Base-by-base conservation (phyloP, 2,797 vertebrate species). In the Gallinago solitaria region DNA sequence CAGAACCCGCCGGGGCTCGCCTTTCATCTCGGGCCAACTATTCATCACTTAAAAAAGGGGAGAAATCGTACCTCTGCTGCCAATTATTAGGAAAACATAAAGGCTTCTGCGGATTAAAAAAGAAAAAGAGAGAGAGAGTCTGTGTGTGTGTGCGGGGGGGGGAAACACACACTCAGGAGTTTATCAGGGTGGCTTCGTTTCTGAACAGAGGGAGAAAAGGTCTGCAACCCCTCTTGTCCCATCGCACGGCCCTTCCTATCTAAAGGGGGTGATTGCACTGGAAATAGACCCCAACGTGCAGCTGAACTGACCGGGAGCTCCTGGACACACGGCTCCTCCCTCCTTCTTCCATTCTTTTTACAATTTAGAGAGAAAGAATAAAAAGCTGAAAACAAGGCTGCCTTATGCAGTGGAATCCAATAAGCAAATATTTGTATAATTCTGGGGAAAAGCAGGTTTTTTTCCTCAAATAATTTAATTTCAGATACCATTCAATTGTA, bases 21-120 rank as follows among this genome's bases (percentile, higher is more conserved):
- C 98, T 99, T 98, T 99, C 98, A 99, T 99, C 98, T 97, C 67
- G 5, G 81, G 98, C 99, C 99, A 99, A 98, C 98, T 98, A 98
- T 98, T 99, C 98, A 99, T 98, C 98, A 97, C 98, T 98, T 98
- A 98, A 98, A 98, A 99, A 98, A 98, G 97, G 97, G 95, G 98
- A 97, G 97, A 97, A 97, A 98, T 97, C 97, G 98, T 97, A 98
- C 97, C 95, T 97, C 98, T 98, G 98, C 98, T 98, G 98, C 98
- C 98, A 99, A 98, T 99, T 99, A 99, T 98, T 98, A 98, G 97
- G 95, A 97, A 98, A 98, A 97, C 97, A 99, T 98, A 98, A 98
- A 98, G 98, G 98, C 97, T 98, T 96, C 95, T 97, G 98, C 50
- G 39, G 98, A 98, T 97, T 97, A 96, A 95, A 98, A 89, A 87